Evolutionary conservation across 1,140 invertebrate genomes (phyloP).

Genomic region (Drosophila orena): DNA sequence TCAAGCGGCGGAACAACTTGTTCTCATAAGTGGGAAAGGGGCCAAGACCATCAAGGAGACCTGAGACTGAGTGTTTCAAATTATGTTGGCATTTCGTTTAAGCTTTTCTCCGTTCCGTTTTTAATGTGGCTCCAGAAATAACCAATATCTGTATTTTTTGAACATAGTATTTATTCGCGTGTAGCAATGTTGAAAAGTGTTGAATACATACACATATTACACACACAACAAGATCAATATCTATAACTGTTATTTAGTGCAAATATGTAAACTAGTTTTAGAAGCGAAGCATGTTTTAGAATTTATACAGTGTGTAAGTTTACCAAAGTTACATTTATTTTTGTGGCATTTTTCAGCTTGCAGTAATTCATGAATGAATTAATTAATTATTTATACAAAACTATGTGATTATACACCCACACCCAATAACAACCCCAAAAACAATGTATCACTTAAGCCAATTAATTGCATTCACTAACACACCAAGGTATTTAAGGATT

Average conservation of each 20-base stretch:
- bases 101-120: slow-evolving; percentile 34
- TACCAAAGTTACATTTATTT: slow-evolving; percentile 76
- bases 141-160: slow-evolving; percentile 60
- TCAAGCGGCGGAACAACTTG: slow-evolving; percentile 89
- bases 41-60: slow-evolving; percentile 35
- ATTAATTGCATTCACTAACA: slow-evolving; percentile 64
- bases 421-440: slow-evolving; percentile 43
- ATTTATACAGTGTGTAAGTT: slow-evolving; percentile 78
- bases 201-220: slow-evolving; percentile 25
- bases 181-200: slow-evolving; percentile 18
- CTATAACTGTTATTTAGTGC: slow-evolving; percentile 74
- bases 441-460: slow-evolving; percentile 54
- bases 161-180: slow-evolving; percentile 60
- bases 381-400: slow-evolving; percentile 74
- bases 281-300: slow-evolving; percentile 56
- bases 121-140: slow-evolving; percentile 13
- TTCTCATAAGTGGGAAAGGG: slow-evolving; percentile 85
- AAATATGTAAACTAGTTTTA: slow-evolving; percentile 55
- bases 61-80: slow-evolving; percentile 61
- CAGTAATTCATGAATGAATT: slow-evolving; percentile 50
- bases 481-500: slow-evolving; percentile 56
- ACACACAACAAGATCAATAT: slow-evolving; percentile 50
- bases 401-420: slow-evolving; percentile 70
- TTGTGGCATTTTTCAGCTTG: slow-evolving; percentile 63
- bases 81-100: slow-evolving; percentile 45